phyloP scores from a whole-genome alignment of 2,888 invertebrate genomes.

The Lasioglossum marginatum region DNA sequence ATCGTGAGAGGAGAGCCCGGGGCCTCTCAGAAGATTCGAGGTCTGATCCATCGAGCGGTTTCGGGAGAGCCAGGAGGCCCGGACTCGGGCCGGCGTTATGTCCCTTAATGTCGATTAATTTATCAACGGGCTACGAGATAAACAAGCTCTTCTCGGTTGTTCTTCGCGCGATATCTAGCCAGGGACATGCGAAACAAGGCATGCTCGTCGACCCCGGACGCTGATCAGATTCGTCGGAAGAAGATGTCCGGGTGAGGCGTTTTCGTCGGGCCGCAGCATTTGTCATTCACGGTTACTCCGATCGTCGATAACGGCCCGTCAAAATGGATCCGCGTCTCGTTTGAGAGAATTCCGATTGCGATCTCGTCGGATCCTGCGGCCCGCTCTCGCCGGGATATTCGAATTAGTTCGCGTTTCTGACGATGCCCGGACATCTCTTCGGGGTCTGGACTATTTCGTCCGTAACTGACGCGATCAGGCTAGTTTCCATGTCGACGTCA shows the following conservation, averaged over 20 bases:
- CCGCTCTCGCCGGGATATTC: neutral
- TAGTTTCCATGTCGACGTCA: too few species aligned
- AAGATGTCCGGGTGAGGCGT: slow-evolving; percentile 51
- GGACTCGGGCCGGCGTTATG: slow-evolving; percentile 58
- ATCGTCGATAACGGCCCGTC: slow-evolving; percentile 61
- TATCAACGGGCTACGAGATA: slow-evolving; percentile 77
- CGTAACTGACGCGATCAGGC: too few species aligned
- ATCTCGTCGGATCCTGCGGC: slow-evolving; percentile 12
- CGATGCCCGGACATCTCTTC: neutral
- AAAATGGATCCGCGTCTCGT: slow-evolving; percentile 42
- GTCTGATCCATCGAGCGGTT: slow-evolving; percentile 79
- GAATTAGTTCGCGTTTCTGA: neutral
- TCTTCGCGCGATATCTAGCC: slow-evolving; percentile 73
- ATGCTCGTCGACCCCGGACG: slow-evolving; percentile 18
- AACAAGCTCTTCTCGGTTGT: slow-evolving; percentile 62
- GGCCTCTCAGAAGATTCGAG: slow-evolving; percentile 44
- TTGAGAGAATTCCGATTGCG: slow-evolving; percentile 36
- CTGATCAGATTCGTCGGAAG: slow-evolving; percentile 31
- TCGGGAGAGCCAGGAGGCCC: slow-evolving; percentile 63
- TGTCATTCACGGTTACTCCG: slow-evolving; percentile 71
- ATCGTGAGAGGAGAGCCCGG: slow-evolving; percentile 35
- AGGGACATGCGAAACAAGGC: slow-evolving; percentile 43
- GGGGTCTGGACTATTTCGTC: neutral
- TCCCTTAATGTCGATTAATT: slow-evolving; percentile 81
- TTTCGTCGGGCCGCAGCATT: slow-evolving; percentile 58